Evolutionary conservation across 2,888 invertebrate genomes (phyloP).

Genomic region (Diabrotica balteata): DNA sequence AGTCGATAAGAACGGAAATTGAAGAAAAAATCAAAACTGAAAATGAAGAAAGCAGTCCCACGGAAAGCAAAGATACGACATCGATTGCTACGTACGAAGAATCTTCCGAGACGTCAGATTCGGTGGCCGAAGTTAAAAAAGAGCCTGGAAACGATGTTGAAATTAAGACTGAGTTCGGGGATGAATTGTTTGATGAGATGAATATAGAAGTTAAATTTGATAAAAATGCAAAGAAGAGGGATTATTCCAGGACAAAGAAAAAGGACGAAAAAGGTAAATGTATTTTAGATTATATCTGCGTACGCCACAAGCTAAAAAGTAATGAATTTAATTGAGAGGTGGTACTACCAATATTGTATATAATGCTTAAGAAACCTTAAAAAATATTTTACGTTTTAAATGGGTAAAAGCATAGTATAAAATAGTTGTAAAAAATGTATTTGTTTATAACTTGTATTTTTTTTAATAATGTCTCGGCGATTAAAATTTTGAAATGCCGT

Average conservation of each 20-base stretch:
- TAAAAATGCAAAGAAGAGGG: constrained; percentile 68
- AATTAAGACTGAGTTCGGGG: constrained; percentile 46
- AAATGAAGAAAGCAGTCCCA: constrained; percentile 33
- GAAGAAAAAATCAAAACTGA: constrained; percentile 38
- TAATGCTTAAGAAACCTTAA: too few relatives aligned
- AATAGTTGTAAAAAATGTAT: too few relatives aligned
- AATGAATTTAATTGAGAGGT: too few relatives aligned
- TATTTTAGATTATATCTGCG: too few relatives aligned
- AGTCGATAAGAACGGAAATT: constrained; percentile 21
- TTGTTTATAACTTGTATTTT: too few relatives aligned
- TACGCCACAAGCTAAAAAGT: too few relatives aligned
- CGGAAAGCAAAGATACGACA: constrained; percentile 33
- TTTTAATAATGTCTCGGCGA: too few relatives aligned
- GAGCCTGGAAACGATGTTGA: constrained; percentile 43
- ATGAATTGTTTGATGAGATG: constrained; percentile 63
- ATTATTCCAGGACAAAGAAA: constrained; percentile 66
- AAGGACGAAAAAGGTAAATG: constrained; percentile 58
- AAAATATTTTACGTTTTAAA: too few relatives aligned
- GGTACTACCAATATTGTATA: too few relatives aligned
- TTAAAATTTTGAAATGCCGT: too few relatives aligned
- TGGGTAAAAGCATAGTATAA: too few relatives aligned
- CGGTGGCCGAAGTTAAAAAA: constrained; percentile 32
- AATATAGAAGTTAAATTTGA: constrained; percentile 67
- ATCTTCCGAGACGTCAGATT: constrained; percentile 36
- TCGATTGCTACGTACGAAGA: constrained; percentile 32